A percentile compares a stretch with the other conserved stretches of the same genome.
Evolutionary conservation across 2,888 invertebrate species (phyloP).

Genomic region (Tineola bisselliella): DNA sequence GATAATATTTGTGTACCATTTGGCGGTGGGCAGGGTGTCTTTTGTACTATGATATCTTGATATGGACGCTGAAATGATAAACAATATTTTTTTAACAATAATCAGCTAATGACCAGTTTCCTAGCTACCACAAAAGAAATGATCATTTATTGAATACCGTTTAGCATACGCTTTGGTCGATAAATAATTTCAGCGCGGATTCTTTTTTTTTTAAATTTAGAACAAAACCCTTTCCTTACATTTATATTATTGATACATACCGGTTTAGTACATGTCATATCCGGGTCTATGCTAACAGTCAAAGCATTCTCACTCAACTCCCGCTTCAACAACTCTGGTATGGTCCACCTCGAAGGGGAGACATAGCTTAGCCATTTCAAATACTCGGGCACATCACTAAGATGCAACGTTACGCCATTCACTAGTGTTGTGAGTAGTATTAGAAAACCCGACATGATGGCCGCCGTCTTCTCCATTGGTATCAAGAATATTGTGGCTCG

Average conservation of each 20-base stretch:
- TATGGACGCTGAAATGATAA: conserved; percentile 73
- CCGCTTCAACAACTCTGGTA: conserved; percentile 72
- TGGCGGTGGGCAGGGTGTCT: conserved; percentile 78
- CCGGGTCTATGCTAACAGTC: conserved; percentile 55
- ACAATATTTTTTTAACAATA: neutral
- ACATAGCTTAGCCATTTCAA: conserved; percentile 73
- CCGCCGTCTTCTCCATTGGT: conserved; percentile 72
- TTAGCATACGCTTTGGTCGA: too few relatives aligned
- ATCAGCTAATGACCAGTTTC: too few relatives aligned
- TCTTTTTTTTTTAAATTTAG: too few relatives aligned
- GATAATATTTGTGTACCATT: conserved; percentile 78
- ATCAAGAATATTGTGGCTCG: conserved; percentile 74
- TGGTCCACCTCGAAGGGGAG: conserved; percentile 78
- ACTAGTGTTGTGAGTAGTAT: conserved; percentile 71
- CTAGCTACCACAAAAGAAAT: too few relatives aligned
- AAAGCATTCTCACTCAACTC: conserved; percentile 75
- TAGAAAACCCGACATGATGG: conserved; percentile 69
- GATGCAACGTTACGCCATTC: conserved; percentile 76
- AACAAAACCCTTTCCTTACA: too few relatives aligned
- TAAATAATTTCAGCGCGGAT: too few relatives aligned
- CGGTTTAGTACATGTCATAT: conserved; percentile 74
- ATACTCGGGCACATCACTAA: conserved; percentile 72
- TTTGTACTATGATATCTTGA: conserved; percentile 86
- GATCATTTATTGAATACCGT: too few relatives aligned
- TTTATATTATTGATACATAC: conserved; percentile 37